These are phyloP conservation scores for Archocentrus centrarchus DNA, from an alignment of 2,113 vertebrate genomes.

Conservation along the genomic window DNA sequence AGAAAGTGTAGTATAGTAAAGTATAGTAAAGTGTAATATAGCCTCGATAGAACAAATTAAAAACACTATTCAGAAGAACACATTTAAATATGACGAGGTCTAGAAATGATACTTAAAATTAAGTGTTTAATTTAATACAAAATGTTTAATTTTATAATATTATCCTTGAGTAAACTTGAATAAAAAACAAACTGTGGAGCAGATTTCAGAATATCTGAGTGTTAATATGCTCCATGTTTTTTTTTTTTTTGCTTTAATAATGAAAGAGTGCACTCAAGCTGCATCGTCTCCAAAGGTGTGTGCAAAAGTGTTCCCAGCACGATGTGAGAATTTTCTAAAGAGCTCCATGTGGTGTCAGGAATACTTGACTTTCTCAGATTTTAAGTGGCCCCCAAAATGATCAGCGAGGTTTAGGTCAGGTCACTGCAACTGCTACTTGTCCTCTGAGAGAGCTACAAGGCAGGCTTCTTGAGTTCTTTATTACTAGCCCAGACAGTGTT, in stretches of 20 bases:
- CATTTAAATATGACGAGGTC: neutral
- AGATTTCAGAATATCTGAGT: neutral
- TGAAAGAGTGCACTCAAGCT: neutral
- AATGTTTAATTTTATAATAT: slow-evolving; percentile 2
- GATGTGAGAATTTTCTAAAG: neutral
- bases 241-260: neutral
- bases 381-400: neutral
- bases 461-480: neutral
- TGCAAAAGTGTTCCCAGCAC: neutral
- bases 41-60: neutral
- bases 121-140: neutral
- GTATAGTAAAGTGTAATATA: no score
- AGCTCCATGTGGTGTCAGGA: neutral
- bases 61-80: neutral
- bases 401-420: neutral
- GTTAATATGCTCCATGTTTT: neutral
- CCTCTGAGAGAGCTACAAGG: neutral
- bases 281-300: neutral
- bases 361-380: neutral
- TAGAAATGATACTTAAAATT: neutral
- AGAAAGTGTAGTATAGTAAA: neutral
- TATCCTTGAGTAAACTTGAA: neutral
- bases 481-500: neutral
- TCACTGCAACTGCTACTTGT: neutral
- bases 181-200: neutral